Base-by-base conservation (phyloP, 1,140 invertebrate species). In the Pemphigus obesinymphae region DNA sequence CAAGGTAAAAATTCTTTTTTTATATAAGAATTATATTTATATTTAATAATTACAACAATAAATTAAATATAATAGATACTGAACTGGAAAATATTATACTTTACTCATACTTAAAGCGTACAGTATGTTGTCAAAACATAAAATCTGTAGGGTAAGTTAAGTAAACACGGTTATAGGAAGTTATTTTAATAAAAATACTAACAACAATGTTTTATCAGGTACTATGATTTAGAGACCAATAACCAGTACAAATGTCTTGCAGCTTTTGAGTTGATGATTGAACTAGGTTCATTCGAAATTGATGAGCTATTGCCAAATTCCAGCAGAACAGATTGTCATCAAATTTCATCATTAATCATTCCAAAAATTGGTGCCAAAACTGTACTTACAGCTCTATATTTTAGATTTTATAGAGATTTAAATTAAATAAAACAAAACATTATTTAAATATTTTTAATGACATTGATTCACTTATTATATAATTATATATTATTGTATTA, bases 231-330 rank as follows among this genome's bases (percentile, higher is more conserved):
- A 3, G 89, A 90, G 80, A 92, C 89, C 4, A 89, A 90, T 82
- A 90, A 90, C 82, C 88, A 88, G 72, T 87, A 91, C 63, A 89
- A 90, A 75, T 91, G 90, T 53, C 89, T 89, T 70, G 91, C 93
- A 6, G 92, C 92, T 13, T 94, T 95, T 85, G 93, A 96, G 87
- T 89, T 96, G 8, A 89, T 92, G 70, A 92, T 95, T 13, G 91
- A 92, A 86, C 93, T 93, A 55, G 92, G 92, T 4, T 93, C 93
- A 0, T 94, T 94, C 85, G 93, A 93, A 85, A 89, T 80, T n/a
- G 76, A 53, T 2, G 75, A 80, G 31, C 43, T 61, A 17, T 63
- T 80, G 34, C 76, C 76, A 45, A 63, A 63, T 29, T 63, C 55
- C 5, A 80, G 76, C 15, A 61, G 53, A 63, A 31, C 55, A 3